A percentile compares a stretch with the other conserved stretches of the same genome.
Conservation (phyloP, 2,888 invertebrate genomes). For the Cantharis rustica region DNA sequence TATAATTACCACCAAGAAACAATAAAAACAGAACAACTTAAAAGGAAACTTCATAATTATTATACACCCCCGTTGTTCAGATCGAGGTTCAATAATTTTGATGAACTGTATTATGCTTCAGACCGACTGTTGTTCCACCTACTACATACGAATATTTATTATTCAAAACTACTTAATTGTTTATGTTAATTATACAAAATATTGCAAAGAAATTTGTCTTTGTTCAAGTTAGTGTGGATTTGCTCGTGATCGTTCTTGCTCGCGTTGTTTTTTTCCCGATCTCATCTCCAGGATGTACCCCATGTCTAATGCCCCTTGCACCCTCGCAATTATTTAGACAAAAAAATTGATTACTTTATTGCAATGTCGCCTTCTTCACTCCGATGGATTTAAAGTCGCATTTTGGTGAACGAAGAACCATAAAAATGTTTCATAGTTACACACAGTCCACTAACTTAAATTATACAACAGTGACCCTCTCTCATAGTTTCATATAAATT, state of each 20-base stretch:
- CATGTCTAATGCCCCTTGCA: too few species aligned
- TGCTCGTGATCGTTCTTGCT: background rate
- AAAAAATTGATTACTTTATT: background rate
- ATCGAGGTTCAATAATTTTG: constrained; percentile 15
- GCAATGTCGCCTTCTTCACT: background rate
- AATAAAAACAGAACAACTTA: constrained; percentile 17
- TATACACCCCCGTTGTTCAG: constrained; percentile 3
- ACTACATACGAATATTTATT: background rate
- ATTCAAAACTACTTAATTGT: background rate
- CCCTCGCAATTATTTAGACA: background rate
- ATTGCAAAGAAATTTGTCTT: background rate
- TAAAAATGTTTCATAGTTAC: constrained; percentile 20
- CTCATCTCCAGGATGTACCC: too few species aligned
- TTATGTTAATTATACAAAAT: background rate
- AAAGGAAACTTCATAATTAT: constrained; percentile 23
- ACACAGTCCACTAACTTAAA: constrained; percentile 25
- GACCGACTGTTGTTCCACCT: background rate
- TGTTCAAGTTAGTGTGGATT: too few species aligned
- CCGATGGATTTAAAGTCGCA: background rate
- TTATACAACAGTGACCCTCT: constrained; percentile 10
- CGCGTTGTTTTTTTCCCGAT: background rate
- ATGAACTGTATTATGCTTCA: constrained; percentile 1
- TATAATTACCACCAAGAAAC: constrained; percentile 4
- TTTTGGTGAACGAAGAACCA: background rate
- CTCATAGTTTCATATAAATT: constrained; percentile 31